These are phyloP conservation scores for Kryphioiulus occultus DNA, from an alignment of 2,888 invertebrate genomes.

Conservation along the genomic window DNA sequence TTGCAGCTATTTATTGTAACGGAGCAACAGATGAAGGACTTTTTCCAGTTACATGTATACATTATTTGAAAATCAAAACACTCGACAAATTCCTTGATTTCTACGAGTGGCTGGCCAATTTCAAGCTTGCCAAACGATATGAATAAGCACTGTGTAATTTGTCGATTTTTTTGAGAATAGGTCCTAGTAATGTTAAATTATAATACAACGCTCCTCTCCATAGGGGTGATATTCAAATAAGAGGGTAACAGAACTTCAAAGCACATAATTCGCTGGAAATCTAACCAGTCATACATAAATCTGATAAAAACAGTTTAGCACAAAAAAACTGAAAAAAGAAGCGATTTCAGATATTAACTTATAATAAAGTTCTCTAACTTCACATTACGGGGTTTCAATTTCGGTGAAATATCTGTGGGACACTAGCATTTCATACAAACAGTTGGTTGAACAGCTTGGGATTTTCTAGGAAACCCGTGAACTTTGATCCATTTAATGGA, in stretches of 20 bases:
- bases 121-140: background rate
- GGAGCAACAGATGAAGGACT: background rate
- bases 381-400: background rate
- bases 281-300: background rate
- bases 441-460: background rate
- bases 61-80: background rate
- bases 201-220: background rate
- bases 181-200: background rate
- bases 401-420: slow-evolving; percentile 35
- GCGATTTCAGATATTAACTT: background rate
- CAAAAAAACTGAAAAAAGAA: background rate
- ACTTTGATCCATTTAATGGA: background rate
- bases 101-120: background rate
- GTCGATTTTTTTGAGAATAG: background rate
- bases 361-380: background rate
- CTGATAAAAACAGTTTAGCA: background rate
- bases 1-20: background rate
- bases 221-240: background rate
- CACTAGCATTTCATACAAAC: background rate
- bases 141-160: background rate
- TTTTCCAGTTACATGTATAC: background rate
- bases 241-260: background rate
- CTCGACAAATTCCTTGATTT: slow-evolving; percentile 18
- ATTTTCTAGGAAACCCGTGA: background rate
- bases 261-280: background rate